Evolutionary conservation across 1,140 invertebrate genomes (phyloP).

Genomic region (Lepidurus arcticus): DNA sequence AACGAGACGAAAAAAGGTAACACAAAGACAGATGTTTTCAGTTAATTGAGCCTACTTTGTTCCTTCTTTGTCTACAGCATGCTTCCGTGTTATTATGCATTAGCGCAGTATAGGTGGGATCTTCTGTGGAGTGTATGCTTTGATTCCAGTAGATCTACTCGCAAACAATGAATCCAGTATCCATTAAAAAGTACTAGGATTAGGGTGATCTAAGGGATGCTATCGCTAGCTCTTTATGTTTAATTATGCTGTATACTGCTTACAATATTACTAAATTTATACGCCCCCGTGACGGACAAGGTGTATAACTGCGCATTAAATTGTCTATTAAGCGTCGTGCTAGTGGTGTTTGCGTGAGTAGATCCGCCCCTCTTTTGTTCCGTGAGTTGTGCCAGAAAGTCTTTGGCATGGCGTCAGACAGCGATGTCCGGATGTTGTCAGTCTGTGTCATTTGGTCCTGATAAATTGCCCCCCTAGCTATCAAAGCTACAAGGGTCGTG

Average conservation of each 20-base stretch:
- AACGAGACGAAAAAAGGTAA: no score
- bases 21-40: no score
- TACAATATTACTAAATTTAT: neutral
- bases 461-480: conserved; percentile 4
- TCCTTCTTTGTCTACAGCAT: no score
- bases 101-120: neutral
- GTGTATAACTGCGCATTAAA: neutral
- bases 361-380: neutral
- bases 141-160: neutral
- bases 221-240: neutral
- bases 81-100: no score
- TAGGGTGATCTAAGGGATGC: neutral
- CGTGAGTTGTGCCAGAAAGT: neutral
- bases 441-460: neutral
- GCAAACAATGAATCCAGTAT: neutral
- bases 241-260: neutral
- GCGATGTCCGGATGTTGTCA: neutral
- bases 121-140: neutral
- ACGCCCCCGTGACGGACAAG: neutral
- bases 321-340: neutral
- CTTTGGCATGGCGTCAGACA: neutral
- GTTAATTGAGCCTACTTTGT: no score
- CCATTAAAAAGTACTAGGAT: neutral
- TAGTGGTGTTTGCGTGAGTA: neutral
- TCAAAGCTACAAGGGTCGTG: neutral